Conservation (phyloP, 2,113 vertebrate genomes). For the Eonycteris spelaea region DNA sequence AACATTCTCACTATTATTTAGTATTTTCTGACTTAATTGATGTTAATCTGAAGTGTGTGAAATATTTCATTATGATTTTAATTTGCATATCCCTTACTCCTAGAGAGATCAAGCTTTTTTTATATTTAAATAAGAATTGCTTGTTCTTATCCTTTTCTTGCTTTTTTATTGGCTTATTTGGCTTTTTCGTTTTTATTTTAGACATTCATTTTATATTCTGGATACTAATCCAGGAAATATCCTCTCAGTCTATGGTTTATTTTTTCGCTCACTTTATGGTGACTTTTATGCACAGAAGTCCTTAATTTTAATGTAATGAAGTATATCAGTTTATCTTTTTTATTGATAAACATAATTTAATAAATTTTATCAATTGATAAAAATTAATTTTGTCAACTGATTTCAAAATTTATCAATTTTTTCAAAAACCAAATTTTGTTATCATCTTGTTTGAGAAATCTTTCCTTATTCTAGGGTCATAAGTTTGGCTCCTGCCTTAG, state of each 20-base stretch:
- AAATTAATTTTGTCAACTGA: not conserved
- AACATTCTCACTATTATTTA: not conserved
- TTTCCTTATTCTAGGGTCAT: not conserved
- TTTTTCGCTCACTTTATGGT: not conserved
- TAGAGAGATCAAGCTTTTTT: not conserved
- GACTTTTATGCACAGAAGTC: not conserved
- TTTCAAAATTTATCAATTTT: not conserved
- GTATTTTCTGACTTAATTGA: not conserved
- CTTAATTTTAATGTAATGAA: conserved; percentile 9
- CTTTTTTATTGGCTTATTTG: not conserved
- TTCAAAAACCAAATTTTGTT: not conserved
- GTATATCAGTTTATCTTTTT: not conserved
- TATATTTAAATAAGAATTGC: not conserved
- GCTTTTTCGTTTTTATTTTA: not conserved
- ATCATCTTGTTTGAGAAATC: not conserved
- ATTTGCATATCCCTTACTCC: not conserved
- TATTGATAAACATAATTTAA: not conserved
- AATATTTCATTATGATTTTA: not conserved
- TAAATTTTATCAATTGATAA: not conserved
- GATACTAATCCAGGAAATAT: not conserved
- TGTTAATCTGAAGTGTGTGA: not conserved
- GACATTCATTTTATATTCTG: not conserved
- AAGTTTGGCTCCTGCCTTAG: not conserved
- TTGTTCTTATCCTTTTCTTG: not conserved
- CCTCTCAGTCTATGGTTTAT: not conserved